These are phyloP conservation scores for Drosophila auraria DNA, from an alignment of 1,140 invertebrate genomes.

Conservation along the genomic window DNA sequence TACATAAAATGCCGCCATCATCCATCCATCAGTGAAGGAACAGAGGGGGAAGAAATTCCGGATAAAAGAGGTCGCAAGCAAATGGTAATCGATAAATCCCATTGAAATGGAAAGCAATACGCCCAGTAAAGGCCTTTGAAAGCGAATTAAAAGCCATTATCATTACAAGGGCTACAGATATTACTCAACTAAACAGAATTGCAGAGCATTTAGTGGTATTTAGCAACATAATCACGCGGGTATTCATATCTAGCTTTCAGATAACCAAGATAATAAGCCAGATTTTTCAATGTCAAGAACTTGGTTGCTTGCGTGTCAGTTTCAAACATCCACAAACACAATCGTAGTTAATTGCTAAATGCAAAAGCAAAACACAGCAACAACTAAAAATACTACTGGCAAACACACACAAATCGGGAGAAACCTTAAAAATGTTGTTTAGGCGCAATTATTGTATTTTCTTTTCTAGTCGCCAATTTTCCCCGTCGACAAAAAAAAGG, in stretches of 20 bases:
- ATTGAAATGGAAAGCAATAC: constrained; percentile 45
- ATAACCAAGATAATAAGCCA: not conserved
- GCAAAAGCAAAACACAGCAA: constrained; percentile 31
- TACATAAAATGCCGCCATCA: constrained; percentile 15
- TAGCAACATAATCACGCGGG: constrained; percentile 11
- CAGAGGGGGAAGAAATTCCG: not conserved
- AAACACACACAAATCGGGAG: constrained; percentile 54
- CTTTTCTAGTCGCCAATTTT: constrained; percentile 1
- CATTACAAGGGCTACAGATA: not conserved
- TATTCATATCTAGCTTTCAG: not conserved
- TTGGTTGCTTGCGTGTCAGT: constrained; percentile 33
- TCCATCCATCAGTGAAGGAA: constrained; percentile 2
- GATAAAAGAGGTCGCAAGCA: constrained; percentile 11
- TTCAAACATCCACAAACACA: constrained; percentile 51
- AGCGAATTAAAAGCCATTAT: not conserved
- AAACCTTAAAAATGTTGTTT: constrained; percentile 67
- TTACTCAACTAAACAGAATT: not conserved
- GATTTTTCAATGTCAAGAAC: constrained; percentile 57
- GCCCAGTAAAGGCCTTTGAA: constrained; percentile 25
- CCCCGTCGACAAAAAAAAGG: not conserved
- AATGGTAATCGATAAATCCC: constrained; percentile 35
- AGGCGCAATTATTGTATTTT: constrained; percentile 64
- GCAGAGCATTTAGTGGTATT: not conserved
- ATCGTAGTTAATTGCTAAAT: constrained; percentile 59
- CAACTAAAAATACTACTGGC: constrained; percentile 72